phyloP scores from a whole-genome alignment of 2,888 invertebrate species.

The Chrysolina haemoptera region DNA sequence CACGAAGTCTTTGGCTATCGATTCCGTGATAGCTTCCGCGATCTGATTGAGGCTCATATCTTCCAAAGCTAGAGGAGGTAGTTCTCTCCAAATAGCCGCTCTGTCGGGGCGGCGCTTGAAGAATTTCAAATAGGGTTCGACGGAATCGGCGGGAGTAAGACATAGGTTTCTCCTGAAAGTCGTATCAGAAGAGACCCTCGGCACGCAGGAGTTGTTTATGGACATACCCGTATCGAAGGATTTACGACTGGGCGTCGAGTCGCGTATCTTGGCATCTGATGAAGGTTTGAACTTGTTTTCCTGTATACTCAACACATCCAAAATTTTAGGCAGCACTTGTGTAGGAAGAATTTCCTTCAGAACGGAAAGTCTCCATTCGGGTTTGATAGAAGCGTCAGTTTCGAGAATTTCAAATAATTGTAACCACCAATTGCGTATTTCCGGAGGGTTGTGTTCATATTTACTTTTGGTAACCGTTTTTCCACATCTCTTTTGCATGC shows the following conservation, averaged over 20 bases:
- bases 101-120: conserved; percentile 62
- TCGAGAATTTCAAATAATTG: conserved; percentile 61
- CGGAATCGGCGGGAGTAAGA: conserved; percentile 1
- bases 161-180: conserved; percentile 22
- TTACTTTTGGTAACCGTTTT: conserved; percentile 45
- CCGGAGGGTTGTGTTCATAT: conserved; percentile 52
- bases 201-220: neutral
- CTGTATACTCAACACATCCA: conserved; percentile 44
- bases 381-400: conserved; percentile 55
- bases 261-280: neutral
- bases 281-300: neutral
- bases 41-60: conserved; percentile 62
- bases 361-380: conserved; percentile 50
- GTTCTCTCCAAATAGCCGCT: conserved; percentile 65
- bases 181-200: neutral
- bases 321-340: conserved; percentile 45
- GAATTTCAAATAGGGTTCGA: conserved; percentile 61
- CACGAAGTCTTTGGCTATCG: conserved; percentile 66
- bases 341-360: conserved; percentile 54
- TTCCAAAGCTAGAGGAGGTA: conserved; percentile 62
- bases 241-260: neutral
- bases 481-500: conserved; percentile 40
- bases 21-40: conserved; percentile 64
- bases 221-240: neutral
- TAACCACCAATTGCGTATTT: conserved; percentile 62